phyloP scores from a whole-genome alignment of 2,113 vertebrate species.

The Ahaetulla prasina region DNA sequence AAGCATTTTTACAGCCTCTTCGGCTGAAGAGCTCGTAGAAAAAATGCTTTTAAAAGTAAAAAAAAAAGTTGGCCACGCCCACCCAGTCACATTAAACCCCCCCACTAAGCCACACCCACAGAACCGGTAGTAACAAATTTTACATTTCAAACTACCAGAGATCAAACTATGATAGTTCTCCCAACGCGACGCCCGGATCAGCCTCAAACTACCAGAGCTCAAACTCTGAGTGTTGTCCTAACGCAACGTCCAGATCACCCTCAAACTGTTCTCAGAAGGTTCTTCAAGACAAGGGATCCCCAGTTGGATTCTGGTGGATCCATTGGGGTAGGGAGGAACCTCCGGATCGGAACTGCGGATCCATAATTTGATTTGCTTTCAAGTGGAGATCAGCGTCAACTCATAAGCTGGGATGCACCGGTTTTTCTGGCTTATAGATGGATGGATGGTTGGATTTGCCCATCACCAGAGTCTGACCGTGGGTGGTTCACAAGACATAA shows the following conservation, averaged over 20 bases:
- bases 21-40: too few species aligned
- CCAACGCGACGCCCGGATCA: too few species aligned
- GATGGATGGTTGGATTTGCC: not conserved
- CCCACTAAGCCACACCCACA: too few species aligned
- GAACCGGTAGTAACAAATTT: too few species aligned
- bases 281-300: not conserved
- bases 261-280: not conserved
- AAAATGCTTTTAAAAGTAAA: too few species aligned
- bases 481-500: not conserved
- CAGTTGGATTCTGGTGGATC: not conserved
- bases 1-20: too few species aligned
- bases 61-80: too few species aligned
- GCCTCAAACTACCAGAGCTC: too few species aligned
- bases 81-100: too few species aligned
- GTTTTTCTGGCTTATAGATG: not conserved
- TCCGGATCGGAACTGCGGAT: not conserved
- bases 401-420: not conserved
- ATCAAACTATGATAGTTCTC: too few species aligned
- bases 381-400: not conserved
- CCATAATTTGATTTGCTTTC: not conserved
- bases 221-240: accelerated
- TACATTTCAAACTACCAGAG: too few species aligned
- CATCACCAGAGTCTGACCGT: not conserved
- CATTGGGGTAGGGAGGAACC: not conserved
- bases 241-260: too few species aligned